Conservation (phyloP, 2,113 vertebrate species). For the Gymnogyps californianus region DNA sequence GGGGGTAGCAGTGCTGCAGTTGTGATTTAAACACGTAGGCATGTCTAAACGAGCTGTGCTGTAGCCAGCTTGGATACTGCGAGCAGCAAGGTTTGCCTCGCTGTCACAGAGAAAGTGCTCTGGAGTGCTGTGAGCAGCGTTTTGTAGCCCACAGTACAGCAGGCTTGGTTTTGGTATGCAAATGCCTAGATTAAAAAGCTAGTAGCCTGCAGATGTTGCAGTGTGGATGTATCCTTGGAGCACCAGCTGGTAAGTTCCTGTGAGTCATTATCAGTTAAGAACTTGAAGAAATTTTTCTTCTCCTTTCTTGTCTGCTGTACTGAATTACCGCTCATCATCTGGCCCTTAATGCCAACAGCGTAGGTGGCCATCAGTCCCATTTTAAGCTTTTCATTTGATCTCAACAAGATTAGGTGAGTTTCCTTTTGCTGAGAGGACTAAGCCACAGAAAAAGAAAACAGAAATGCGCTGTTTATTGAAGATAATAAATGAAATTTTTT, state of each 20-base stretch:
- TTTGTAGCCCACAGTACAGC: background rate
- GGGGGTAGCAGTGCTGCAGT: background rate
- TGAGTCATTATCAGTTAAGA: background rate
- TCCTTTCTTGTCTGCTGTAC: background rate
- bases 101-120: background rate
- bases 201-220: background rate
- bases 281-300: background rate
- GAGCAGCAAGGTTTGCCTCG: background rate
- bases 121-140: background rate
- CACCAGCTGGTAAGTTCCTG: background rate
- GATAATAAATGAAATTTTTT: background rate
- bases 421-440: background rate
- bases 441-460: background rate
- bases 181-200: background rate
- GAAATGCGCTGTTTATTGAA: background rate
- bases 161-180: background rate
- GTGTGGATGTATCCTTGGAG: background rate
- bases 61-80: background rate
- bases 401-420: background rate
- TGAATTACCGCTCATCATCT: slow-evolving; percentile 2
- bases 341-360: background rate
- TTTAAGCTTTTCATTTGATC: slow-evolving; percentile 3
- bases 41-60: background rate
- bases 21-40: background rate
- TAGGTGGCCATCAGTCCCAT: background rate